phyloP scores from a whole-genome alignment of 2,113 vertebrate species.

The Azemiops feae region DNA sequence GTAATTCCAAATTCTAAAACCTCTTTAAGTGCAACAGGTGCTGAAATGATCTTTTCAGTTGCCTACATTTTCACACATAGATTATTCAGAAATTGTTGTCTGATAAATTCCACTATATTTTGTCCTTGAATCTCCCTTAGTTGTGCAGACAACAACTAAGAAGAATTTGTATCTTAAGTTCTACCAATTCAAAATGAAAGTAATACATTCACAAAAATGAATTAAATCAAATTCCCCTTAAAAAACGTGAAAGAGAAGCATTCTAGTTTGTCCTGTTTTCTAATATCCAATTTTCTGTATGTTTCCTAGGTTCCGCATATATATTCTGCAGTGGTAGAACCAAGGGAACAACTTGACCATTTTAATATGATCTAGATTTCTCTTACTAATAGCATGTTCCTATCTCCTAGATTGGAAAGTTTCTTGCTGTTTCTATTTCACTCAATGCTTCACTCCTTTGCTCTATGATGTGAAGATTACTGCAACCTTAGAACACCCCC shows the following conservation, averaged over 20 bases:
- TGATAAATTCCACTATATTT: not conserved
- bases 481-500: conserved; percentile 13
- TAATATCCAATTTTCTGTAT: not conserved
- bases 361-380: not conserved
- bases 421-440: conserved; percentile 13
- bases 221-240: not conserved
- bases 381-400: not conserved
- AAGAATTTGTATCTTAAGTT: not conserved
- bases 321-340: not conserved
- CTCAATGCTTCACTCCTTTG: not conserved
- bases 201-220: not conserved
- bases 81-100: not conserved
- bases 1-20: not conserved
- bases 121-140: not conserved
- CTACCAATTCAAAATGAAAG: not conserved
- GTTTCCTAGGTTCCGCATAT: not conserved
- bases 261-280: not conserved
- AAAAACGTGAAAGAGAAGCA: not conserved
- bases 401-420: conserved; percentile 18
- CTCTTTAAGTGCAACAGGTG: not conserved
- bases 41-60: not conserved
- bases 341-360: not conserved
- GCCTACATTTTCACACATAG: not conserved
- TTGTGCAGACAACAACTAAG: not conserved
- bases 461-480: not conserved